Evolutionary conservation across 2,797 vertebrate species (phyloP), one percentile per base, ranked within the genome.

Genomic region (Rhinatrema bivittatum): DNA sequence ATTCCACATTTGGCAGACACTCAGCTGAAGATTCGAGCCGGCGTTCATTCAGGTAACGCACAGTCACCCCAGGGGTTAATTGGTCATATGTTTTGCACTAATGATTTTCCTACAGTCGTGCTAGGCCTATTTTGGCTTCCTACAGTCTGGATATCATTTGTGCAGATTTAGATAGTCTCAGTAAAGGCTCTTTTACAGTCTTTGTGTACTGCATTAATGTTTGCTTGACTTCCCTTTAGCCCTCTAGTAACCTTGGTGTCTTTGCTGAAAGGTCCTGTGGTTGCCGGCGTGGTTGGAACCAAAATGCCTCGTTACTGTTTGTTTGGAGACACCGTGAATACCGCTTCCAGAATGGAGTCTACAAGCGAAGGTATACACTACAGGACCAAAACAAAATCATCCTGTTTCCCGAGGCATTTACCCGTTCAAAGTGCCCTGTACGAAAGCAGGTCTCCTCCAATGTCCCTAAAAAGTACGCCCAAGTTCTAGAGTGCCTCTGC

Each of bases 251-350:
- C n/a, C n/a, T n/a, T n/a, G n/a, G n/a, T n/a, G n/a, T n/a, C n/a
- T n/a, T n/a, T n/a, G n/a, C n/a, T 35, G 14, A 19, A 46, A 87
- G 83, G 86, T 29, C 82, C 81, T 14, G 78, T 88, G 9, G 83
- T 88, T 7, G 83, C 84, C 10, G 86, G 85, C 36, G 85, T 87
- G 9, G 84, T 87, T 38, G 84, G 84, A 22, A 86, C 82, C 9
- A 87, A 88, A 70, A 88, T 87, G 84, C 86, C 85, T 10, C 78
- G 83, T 3, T 87, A 88, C 54, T 87, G 84, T 53, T 65, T 87
- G 23, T 87, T 88, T 60, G 84, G 84, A 10, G 84, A 87, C 56
- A 87, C 85, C 2, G 84, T 87, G 18, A 88, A 88, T 59, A 86
- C 85, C 7, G 75, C 84, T 2, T 87, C 86, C n/a, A 68, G 84